Conservation (phyloP, 2,888 invertebrate genomes). For the Archips xylosteana region DNA sequence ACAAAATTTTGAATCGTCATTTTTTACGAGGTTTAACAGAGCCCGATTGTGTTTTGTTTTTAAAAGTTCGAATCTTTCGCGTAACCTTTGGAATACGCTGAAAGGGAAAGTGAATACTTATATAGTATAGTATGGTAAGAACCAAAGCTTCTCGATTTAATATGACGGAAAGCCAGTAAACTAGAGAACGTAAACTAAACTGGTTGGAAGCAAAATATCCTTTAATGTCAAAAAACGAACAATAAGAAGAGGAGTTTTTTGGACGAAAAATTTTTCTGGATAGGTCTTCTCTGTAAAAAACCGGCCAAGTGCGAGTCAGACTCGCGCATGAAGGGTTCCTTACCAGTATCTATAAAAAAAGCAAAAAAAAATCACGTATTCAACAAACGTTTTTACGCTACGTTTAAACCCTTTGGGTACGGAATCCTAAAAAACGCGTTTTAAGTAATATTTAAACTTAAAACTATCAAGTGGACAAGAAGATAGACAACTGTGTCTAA, state of each 20-base stretch:
- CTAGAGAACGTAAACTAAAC: neutral
- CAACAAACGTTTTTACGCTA: no score
- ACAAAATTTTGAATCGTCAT: slow-evolving; percentile 3
- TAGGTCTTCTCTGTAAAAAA: neutral
- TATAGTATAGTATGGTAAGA: neutral
- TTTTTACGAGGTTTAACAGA: neutral
- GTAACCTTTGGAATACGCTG: neutral
- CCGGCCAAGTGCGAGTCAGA: no score
- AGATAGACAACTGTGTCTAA: slow-evolving; percentile 10
- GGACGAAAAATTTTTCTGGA: no score
- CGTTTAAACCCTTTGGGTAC: no score
- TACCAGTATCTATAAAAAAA: no score
- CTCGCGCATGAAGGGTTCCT: no score
- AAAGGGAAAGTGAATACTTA: neutral
- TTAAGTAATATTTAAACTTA: neutral
- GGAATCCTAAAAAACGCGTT: no score
- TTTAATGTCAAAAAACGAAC: no score
- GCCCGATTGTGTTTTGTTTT: neutral
- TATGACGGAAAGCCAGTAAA: neutral
- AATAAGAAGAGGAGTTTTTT: no score
- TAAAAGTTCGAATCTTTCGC: neutral
- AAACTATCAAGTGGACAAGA: neutral
- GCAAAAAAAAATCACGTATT: no score
- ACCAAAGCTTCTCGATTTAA: slow-evolving; percentile 4
- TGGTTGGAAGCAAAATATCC: neutral